phyloP scores from a whole-genome alignment of 2,888 invertebrate species.

The Caenorhabditis becei region DNA sequence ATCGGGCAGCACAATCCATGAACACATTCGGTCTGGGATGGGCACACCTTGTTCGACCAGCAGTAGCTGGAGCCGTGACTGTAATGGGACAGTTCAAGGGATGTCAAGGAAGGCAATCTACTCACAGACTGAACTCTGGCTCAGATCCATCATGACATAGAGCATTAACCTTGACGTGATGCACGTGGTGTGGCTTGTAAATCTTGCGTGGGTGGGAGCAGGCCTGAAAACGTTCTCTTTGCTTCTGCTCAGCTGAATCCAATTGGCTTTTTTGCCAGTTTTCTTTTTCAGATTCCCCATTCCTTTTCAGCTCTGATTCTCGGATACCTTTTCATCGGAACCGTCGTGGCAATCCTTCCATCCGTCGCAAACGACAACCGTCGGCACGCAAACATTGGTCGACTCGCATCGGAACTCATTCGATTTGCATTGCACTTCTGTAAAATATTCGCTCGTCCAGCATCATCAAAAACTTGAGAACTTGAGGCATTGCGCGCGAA shows the following conservation, averaged over 20 bases:
- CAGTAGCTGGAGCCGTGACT: constrained; percentile 81
- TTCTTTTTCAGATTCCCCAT: too few species aligned
- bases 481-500: constrained; percentile 8
- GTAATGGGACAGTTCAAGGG: neutral
- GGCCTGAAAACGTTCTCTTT: constrained; percentile 43
- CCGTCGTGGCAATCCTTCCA: constrained; percentile 74
- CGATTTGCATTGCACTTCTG: constrained; percentile 72
- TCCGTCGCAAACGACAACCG: constrained; percentile 73
- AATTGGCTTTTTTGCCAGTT: too few species aligned
- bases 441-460: constrained; percentile 4
- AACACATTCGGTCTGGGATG: constrained; percentile 73
- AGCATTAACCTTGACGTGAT: constrained; percentile 67
- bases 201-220: constrained; percentile 48
- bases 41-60: constrained; percentile 80
- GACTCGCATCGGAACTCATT: constrained; percentile 71
- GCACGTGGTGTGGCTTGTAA: constrained; percentile 50
- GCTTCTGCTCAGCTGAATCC: too few species aligned
- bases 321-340: constrained; percentile 70
- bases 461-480: constrained; percentile 5
- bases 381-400: constrained; percentile 72
- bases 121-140: constrained; percentile 79
- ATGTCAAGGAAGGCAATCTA: neutral
- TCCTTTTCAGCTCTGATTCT: neutral
- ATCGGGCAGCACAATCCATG: constrained; percentile 79
- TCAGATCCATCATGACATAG: constrained; percentile 77